Conservation (phyloP, 1,140 invertebrate species). For the Rhizoglyphus robini region DNA sequence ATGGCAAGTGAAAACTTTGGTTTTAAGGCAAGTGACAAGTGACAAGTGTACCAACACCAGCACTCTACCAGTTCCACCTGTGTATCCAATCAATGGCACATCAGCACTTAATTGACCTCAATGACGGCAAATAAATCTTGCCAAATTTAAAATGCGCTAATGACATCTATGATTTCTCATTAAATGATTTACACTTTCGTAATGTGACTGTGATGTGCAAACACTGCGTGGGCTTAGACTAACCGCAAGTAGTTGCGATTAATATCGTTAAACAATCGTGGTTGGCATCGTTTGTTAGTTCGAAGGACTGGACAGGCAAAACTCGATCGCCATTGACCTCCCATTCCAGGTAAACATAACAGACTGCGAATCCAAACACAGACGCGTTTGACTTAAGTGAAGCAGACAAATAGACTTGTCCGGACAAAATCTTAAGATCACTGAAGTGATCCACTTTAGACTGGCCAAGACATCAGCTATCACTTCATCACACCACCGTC, state of each 20-base stretch:
- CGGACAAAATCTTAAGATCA: too few species aligned
- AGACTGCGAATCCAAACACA: neutral
- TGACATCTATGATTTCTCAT: neutral
- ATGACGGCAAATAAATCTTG: neutral
- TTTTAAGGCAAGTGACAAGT: neutral
- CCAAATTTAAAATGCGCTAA: neutral
- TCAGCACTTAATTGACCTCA: neutral
- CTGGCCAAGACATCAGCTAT: too few species aligned
- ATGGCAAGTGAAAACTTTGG: constrained; percentile 10
- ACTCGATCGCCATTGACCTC: too few species aligned
- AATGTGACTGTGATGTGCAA: neutral
- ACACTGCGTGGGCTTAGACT: too few species aligned
- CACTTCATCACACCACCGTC: neutral
- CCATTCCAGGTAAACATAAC: too few species aligned
- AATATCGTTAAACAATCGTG: too few species aligned
- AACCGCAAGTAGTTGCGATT: too few species aligned
- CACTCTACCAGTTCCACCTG: neutral
- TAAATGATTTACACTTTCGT: neutral
- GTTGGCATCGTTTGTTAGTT: too few species aligned
- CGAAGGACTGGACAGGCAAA: too few species aligned
- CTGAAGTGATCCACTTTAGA: neutral
- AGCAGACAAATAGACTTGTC: neutral
- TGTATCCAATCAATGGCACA: neutral
- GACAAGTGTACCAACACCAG: neutral
- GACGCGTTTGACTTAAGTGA: neutral